Conservation (phyloP, 1,140 invertebrate genomes). For the Drosophila bipectinata region DNA sequence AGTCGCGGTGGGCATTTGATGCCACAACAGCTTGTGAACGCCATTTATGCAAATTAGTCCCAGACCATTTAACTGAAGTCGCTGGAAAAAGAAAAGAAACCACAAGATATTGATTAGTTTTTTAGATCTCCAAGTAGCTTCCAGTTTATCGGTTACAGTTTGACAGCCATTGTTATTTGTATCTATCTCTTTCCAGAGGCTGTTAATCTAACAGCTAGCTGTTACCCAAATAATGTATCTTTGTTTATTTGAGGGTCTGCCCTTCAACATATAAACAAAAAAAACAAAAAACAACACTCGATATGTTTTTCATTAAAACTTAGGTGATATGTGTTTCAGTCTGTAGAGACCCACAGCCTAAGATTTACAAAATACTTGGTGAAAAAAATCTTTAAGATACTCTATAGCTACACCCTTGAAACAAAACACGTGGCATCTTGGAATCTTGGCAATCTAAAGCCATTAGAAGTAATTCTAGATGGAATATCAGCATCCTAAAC, state of each 20-base stretch:
- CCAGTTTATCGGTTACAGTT: conserved; percentile 23
- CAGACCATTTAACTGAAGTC: conserved; percentile 25
- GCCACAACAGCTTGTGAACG: conserved; percentile 39
- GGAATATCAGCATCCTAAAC: background rate
- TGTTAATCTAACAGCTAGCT: conserved; percentile 1
- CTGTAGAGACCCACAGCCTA: no score
- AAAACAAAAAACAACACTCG: conserved; percentile 7
- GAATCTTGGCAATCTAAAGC: no score
- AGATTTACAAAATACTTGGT: no score
- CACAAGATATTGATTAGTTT: background rate
- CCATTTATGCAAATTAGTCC: conserved; percentile 21
- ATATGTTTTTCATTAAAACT: conserved; percentile 17
- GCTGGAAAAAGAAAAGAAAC: conserved; percentile 35
- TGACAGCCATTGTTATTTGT: background rate
- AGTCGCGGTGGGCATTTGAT: conserved; percentile 45
- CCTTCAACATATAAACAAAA: conserved; percentile 58
- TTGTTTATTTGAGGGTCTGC: conserved; percentile 14
- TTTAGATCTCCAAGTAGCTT: background rate
- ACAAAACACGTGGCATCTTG: no score
- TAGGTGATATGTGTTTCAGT: no score
- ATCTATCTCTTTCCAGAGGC: background rate
- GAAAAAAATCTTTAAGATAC: no score
- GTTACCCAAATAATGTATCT: conserved; percentile 22
- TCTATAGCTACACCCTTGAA: no score
- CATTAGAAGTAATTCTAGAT: no score